Evolutionary conservation across 2,113 vertebrate species (phyloP), one percentile per base, ranked within the genome.

Genomic region (Vulpes vulpes): DNA sequence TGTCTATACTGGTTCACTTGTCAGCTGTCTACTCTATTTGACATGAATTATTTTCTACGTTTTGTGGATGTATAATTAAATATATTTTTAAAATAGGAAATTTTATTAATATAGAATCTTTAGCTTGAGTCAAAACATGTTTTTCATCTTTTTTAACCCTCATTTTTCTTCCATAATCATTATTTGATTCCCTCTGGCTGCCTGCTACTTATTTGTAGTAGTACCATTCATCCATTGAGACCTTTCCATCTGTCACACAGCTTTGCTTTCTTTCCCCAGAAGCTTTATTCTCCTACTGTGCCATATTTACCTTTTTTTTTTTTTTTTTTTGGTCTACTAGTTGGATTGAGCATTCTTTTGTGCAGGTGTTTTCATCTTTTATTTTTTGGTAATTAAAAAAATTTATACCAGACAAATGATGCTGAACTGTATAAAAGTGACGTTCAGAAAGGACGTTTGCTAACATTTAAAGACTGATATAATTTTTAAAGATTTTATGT

Each of bases 181-280:
- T 98, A 99, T 99, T 98, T 98, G 98, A 98, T 98, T 99, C 99
- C 99, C 99, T 98, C 98, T 99, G 99, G 99, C 98, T 98, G 98
- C 98, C 98, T 99, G 98, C 98, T 99, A 98, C 97, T 99, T 99
- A 98, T 99, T 98, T 99, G 98, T 98, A 98, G 99, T 99, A 98
- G 98, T 98, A 98, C 98, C 98, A 99, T 99, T 99, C 99, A 99
- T 99, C 99, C 99, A 99, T 98, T 99, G 99, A 99, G 99, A 99
- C 98, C 99, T 99, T 99, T 99, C 99, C 99, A 99, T 99, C 99
- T 99, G 98, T 99, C 99, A 99, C 99, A 99, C 99, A 99, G 99
- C 98, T 99, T 98, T 98, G 96, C 98, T 99, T 98, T 98, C 96
- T 98, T 99, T 99, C 98, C 98, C 99, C 98, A 98, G 99, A 98